Percentiles rank a stretch among this genome's conserved stretches.
phyloP scores from a whole-genome alignment of 2,888 invertebrate species.

The Sylvicola cinctus region DNA sequence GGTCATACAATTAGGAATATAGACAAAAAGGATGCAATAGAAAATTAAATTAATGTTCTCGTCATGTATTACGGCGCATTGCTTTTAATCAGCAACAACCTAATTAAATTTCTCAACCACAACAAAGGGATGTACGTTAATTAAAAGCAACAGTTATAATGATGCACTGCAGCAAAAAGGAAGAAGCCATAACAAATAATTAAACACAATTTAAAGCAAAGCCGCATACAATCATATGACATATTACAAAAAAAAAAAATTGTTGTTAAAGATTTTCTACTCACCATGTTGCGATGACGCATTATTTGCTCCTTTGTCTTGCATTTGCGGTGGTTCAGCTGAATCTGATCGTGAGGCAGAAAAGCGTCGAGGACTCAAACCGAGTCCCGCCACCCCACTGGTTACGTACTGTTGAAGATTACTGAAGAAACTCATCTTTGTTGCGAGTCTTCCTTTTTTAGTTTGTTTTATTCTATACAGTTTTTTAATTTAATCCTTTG shows the following conservation, averaged over 20 bases:
- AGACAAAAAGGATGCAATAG: too few species aligned
- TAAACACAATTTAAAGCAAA: too few species aligned
- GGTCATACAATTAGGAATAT: too few species aligned
- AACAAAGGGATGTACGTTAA: neutral
- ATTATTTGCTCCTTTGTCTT: conserved; percentile 12
- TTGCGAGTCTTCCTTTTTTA: neutral
- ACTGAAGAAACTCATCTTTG: conserved; percentile 63
- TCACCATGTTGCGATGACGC: conserved; percentile 14
- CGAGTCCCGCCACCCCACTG: conserved; percentile 64
- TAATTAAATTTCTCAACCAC: too few species aligned
- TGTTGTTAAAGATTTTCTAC: too few species aligned
- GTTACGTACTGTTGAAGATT: conserved; percentile 71
- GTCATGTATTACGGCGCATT: too few species aligned
- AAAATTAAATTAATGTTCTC: too few species aligned
- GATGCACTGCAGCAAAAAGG: neutral
- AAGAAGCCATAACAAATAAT: too few species aligned
- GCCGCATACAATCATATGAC: too few species aligned
- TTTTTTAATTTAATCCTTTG: neutral
- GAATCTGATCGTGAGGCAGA: conserved; percentile 48
- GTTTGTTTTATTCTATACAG: neutral
- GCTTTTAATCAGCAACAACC: too few species aligned
- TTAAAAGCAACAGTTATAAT: neutral
- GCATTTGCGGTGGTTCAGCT: conserved; percentile 20
- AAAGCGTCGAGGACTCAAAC: conserved; percentile 52
- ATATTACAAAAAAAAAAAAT: too few species aligned